Base-by-base conservation (phyloP, 2,797 vertebrate species). In the Sebastes itinus region DNA sequence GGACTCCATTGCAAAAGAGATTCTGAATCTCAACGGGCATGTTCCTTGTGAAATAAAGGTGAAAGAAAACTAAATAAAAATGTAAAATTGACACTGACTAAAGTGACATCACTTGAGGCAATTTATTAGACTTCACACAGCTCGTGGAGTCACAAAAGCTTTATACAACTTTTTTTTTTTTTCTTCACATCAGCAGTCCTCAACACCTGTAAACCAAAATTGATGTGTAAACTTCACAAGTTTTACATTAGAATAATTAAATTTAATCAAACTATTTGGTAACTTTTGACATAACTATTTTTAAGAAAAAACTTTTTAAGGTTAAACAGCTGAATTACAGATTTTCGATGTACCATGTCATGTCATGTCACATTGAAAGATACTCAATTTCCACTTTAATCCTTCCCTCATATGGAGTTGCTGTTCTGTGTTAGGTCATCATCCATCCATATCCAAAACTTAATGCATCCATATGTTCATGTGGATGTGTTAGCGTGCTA, bases 391-490 rank as follows among this genome's bases (percentile, higher is more conserved):
- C 8, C 4, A 66, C 60, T 52, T 35, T 9, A 38, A 55, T 73
- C 46, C 25, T 54, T 33, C 60, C 28, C 42, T 73, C 83, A 77
- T 63, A 64, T 30, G 28, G 66, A 70, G 81, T 54, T 71, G 62
- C 54, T 68, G 54, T 38, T 73, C 27, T 66, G 69, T 82, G 23
- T 69, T n/a, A 64, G 60, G 63, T 67, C 42, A 66, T 58, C 77
- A 71, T 75, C 77, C 80, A 85, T 79, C 86, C 82, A 72, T 66
- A 83, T 72, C 77, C 46, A 55, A 71, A 82, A 64, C 68, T 61
- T 72, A 73, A 70, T 63, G 65, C 35, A 35, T 27, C 88, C 82
- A 87, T 85, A 73, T 89, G 87, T 65, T 85, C 42, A 3, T 62
- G 49, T 42, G 35, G 67, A 80, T 64, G 63, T 63, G n/a, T 54